phyloP scores from a whole-genome alignment of 2,888 invertebrate species.

The Matsumyia berberina region DNA sequence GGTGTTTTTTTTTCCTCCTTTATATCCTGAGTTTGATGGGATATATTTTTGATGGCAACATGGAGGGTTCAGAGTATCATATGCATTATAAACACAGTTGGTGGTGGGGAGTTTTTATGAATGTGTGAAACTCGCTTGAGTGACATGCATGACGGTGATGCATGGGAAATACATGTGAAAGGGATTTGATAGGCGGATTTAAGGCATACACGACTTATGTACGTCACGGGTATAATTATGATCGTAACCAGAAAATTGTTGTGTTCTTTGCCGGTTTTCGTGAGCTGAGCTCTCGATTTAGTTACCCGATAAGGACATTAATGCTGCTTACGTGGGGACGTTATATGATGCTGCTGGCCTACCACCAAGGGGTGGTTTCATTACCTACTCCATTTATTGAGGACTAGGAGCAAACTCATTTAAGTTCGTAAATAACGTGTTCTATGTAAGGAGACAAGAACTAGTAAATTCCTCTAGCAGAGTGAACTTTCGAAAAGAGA shows the following conservation, averaged over 20 bases:
- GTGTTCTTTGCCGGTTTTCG: neutral
- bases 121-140: constrained; percentile 11
- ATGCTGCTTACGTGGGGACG: neutral
- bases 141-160: constrained; percentile 1
- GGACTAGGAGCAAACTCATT: too few relatives aligned
- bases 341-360: neutral
- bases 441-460: too few relatives aligned
- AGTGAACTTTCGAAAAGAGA: too few relatives aligned
- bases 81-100: constrained; percentile 37
- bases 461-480: too few relatives aligned
- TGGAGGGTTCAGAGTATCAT: constrained; percentile 18
- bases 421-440: too few relatives aligned
- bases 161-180: constrained; percentile 9
- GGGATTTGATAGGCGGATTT: constrained; percentile 36
- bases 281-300: neutral
- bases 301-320: neutral
- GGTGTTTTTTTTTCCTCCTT: constrained; percentile 5
- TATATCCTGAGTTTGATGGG: constrained; percentile 32
- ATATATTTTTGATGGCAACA: constrained; percentile 18
- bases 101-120: constrained; percentile 34
- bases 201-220: neutral
- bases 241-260: neutral
- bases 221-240: neutral
- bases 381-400: too few relatives aligned
- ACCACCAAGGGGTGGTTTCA: too few relatives aligned